A percentile compares a stretch with the other conserved stretches of the same genome.
These are phyloP conservation scores for Polia nebulosa DNA, from an alignment of 2,888 invertebrate species.

Conservation along the genomic window DNA sequence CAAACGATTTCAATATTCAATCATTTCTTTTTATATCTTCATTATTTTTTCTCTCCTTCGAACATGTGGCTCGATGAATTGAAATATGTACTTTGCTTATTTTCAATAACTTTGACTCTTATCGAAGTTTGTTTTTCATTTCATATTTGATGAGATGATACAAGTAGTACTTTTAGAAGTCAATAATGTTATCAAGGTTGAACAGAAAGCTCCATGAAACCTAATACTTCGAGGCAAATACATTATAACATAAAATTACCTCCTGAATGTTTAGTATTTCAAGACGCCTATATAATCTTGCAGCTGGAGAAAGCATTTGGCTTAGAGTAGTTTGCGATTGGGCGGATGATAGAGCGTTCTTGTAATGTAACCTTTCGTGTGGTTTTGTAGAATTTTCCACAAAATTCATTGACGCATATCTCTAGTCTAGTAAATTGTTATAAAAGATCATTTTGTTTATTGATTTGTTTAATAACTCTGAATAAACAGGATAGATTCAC, in stretches of 20 bases:
- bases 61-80: slow-evolving; percentile 24
- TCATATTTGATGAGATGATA: background rate
- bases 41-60: slow-evolving; percentile 12
- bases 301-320: background rate
- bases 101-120: slow-evolving; percentile 9
- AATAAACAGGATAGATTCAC: slow-evolving; percentile 43
- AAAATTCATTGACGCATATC: background rate
- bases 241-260: background rate
- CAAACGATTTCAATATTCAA: slow-evolving; percentile 44
- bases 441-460: slow-evolving; percentile 6
- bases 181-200: background rate
- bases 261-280: slow-evolving; percentile 1
- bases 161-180: background rate
- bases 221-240: slow-evolving; percentile 2
- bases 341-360: no score
- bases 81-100: slow-evolving; percentile 15
- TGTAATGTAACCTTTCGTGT: background rate
- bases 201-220: background rate
- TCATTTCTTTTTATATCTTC: slow-evolving; percentile 43
- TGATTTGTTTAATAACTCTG: slow-evolving; percentile 21
- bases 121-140: slow-evolving; percentile 17
- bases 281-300: background rate
- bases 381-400: background rate
- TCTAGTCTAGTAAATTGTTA: background rate
- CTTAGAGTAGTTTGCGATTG: slow-evolving; percentile 8